Base-by-base conservation (phyloP, 1,140 invertebrate species). In the Caerostris extrusa region DNA sequence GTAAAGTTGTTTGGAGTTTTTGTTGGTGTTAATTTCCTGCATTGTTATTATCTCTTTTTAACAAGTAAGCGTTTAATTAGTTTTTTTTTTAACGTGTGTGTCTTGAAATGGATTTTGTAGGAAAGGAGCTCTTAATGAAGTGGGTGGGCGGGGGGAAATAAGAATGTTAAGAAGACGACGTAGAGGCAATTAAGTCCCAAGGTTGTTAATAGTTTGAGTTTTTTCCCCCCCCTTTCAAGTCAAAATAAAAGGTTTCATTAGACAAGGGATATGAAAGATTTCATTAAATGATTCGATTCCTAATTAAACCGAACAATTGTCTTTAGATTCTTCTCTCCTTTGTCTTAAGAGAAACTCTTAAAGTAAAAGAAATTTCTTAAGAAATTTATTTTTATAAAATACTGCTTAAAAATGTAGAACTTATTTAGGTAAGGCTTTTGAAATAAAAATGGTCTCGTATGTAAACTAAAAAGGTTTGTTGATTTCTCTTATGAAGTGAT, bases 21-120 rank as follows among this genome's bases (percentile, higher is more conserved):
- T 56, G 53, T 56, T 57, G 82, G 17, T 56, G 55, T 83, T 83
- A 19, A 56, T 83, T 83, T 58, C 82, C 19, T 34, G 56, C 53
- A 77, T 83, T 57, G 56, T 58, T 83, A 56, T 83, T 83, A 57
- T 83, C 17, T 58, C 82, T 83, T 77, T 50, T 83, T 83, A 58
- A 83, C 56, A 83, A 58, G 82, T 57, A 83, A 83, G 34, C 71
- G 82, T 58, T 83, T 83, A 83, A 83, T 83, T 83, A 83, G 10
- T 14, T n/a, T 34, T 57, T 82, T 82, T 67, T 77, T 77, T 53
- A 34, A 34, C 34, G 34, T 50, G 34, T 53, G 3, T 4, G 5
- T 5, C 71, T 53, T 77, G 53, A 77, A 77, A 77, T 77, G 71
- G 71, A 77, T 77, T 77, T 77, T 77, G 50, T 34, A 53, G 14